Evolutionary conservation across 1,140 invertebrate species (phyloP).

Genomic region (Sesamia nonagrioides): DNA sequence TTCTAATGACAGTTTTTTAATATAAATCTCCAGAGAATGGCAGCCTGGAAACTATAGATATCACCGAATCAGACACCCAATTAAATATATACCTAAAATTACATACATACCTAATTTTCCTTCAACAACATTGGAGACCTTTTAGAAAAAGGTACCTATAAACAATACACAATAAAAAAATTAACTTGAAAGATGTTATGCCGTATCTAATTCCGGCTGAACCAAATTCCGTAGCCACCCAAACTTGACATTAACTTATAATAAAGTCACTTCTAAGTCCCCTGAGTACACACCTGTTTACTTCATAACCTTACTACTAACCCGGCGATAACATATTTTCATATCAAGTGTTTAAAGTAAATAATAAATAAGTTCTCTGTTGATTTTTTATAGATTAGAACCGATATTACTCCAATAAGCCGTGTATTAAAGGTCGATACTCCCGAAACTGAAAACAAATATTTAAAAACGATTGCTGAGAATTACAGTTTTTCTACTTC

Average conservation of each 20-base stretch:
- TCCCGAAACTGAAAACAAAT: constrained; percentile 62
- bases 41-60: not conserved
- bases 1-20: no score
- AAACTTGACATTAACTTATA: constrained; percentile 32
- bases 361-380: constrained; percentile 67
- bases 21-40: no score
- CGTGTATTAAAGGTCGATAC: constrained; percentile 67
- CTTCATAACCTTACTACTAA: constrained; percentile 57
- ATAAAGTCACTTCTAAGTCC: constrained; percentile 52
- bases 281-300: constrained; percentile 74
- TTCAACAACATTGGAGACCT: not conserved
- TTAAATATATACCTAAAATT: not conserved
- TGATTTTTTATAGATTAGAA: constrained; percentile 81
- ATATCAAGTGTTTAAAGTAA: constrained; percentile 79
- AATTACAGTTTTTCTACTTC: constrained; percentile 26
- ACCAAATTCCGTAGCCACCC: not conserved
- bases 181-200: not conserved
- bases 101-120: not conserved
- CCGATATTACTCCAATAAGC: constrained; percentile 46
- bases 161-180: not conserved
- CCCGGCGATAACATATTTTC: constrained; percentile 65
- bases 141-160: not conserved
- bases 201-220: not conserved
- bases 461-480: constrained; percentile 59
- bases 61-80: not conserved